Conservation (phyloP, 1,140 invertebrate species). For the Dendrolimus kikuchii region DNA sequence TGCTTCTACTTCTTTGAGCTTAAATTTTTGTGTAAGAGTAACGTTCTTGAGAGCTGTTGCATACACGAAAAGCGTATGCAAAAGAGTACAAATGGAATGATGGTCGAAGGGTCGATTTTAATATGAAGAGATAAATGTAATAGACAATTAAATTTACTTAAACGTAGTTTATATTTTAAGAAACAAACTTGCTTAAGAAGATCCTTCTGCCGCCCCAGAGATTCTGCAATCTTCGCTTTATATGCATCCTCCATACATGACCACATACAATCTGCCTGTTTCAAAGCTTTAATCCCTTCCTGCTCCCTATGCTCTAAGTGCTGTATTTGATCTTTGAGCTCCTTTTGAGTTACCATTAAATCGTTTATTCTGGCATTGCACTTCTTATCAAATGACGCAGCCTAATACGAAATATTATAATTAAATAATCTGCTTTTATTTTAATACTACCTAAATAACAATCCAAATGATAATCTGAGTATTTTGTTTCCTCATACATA, state of each 20-base stretch:
- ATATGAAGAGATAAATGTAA: no score
- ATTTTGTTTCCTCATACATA: no score
- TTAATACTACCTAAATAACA: no score
- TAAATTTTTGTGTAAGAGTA: neutral
- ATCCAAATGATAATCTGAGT: no score
- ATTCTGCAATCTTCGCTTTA: slow-evolving; percentile 44
- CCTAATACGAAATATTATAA: slow-evolving; percentile 23
- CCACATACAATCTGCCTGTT: slow-evolving; percentile 57
- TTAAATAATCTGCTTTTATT: no score
- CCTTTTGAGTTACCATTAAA: slow-evolving; percentile 29
- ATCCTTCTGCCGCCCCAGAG: slow-evolving; percentile 33
- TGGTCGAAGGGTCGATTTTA: no score
- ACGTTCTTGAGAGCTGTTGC: no score
- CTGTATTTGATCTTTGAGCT: slow-evolving; percentile 38
- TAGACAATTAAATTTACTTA: neutral
- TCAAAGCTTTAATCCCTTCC: slow-evolving; percentile 33
- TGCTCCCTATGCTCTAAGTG: slow-evolving; percentile 42
- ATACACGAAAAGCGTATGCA: no score
- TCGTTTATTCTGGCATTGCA: slow-evolving; percentile 33
- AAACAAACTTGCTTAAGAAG: slow-evolving; percentile 33
- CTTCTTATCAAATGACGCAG: slow-evolving; percentile 41
- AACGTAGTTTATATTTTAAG: neutral
- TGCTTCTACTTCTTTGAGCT: slow-evolving; percentile 43
- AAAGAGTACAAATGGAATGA: no score
- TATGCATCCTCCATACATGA: slow-evolving; percentile 51